Conservation (phyloP, 1,140 invertebrate genomes). For the Rhynchophorus ferrugineus region DNA sequence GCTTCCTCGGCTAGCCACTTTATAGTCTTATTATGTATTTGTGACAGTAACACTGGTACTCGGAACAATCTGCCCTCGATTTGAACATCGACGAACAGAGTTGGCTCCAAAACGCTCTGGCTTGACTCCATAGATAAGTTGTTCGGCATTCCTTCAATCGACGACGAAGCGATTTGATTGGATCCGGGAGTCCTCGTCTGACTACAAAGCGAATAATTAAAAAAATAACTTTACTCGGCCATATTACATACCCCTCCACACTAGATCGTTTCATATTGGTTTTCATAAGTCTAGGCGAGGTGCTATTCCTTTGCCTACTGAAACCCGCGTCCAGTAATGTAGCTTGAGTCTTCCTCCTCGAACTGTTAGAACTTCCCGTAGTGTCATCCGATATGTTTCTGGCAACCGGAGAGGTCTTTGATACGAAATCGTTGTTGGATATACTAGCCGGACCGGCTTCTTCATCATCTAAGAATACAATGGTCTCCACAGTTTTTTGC, state of each 20-base stretch:
- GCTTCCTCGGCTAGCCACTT: constrained; percentile 64
- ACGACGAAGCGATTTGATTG: constrained; percentile 6
- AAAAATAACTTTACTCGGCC: neutral
- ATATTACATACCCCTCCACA: neutral
- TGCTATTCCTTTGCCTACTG: constrained; percentile 8
- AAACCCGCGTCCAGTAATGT: constrained; percentile 29
- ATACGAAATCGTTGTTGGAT: neutral
- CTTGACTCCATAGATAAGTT: neutral
- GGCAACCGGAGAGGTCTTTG: neutral
- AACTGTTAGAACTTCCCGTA: constrained; percentile 12
- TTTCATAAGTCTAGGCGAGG: neutral
- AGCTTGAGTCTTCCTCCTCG: constrained; percentile 23
- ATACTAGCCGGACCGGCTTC: neutral
- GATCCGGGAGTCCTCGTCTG: constrained; percentile 26
- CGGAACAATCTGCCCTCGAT: constrained; percentile 55
- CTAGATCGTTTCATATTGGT: neutral
- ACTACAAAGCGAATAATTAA: neutral
- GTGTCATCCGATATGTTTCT: constrained; percentile 4
- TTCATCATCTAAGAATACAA: neutral
- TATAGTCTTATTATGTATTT: constrained; percentile 52
- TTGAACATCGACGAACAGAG: constrained; percentile 50
- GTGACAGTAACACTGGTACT: constrained; percentile 53
- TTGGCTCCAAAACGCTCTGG: constrained; percentile 19
- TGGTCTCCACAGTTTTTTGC: neutral
- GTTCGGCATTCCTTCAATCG: constrained; percentile 20